phyloP scores from a whole-genome alignment of 2,888 invertebrate species.

The Eugnorisma glareosa region DNA sequence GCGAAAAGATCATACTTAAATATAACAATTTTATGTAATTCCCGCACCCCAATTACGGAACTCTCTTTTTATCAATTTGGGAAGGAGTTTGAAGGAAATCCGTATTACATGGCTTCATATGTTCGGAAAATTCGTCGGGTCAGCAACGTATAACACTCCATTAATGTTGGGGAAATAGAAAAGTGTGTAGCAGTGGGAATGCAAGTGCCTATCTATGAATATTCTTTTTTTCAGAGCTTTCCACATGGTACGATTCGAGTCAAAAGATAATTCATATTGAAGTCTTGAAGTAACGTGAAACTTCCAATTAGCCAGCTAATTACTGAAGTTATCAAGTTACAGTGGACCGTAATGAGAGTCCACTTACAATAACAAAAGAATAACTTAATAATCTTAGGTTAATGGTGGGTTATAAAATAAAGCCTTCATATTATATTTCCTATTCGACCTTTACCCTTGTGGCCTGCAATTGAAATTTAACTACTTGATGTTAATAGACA shows the following conservation, averaged over 20 bases:
- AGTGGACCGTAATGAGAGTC: slow-evolving; percentile 1
- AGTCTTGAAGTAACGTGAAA: neutral
- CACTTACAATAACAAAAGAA: slow-evolving; percentile 39
- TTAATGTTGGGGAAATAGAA: neutral
- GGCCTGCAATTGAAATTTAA: slow-evolving; percentile 14
- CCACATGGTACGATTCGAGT: neutral
- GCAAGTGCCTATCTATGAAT: neutral
- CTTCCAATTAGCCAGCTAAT: slow-evolving; percentile 32
- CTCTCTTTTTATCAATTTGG: neutral
- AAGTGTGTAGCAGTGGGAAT: neutral
- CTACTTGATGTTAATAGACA: slow-evolving; percentile 4
- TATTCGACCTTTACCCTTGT: slow-evolving; percentile 36
- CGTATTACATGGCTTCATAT: neutral
- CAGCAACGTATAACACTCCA: neutral
- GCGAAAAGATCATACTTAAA: neutral
- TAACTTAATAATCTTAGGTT: slow-evolving; percentile 21
- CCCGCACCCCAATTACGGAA: neutral
- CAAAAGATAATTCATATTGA: neutral
- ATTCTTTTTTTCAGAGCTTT: neutral
- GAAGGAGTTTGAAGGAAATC: neutral
- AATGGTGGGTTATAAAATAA: slow-evolving; percentile 39
- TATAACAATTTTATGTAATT: neutral
- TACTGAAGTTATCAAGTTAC: slow-evolving; percentile 30
- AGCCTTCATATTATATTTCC: slow-evolving; percentile 43
- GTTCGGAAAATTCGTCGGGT: neutral